Evolutionary conservation across 2,888 invertebrate species (phyloP).

Genomic region (Mythimna impura): DNA sequence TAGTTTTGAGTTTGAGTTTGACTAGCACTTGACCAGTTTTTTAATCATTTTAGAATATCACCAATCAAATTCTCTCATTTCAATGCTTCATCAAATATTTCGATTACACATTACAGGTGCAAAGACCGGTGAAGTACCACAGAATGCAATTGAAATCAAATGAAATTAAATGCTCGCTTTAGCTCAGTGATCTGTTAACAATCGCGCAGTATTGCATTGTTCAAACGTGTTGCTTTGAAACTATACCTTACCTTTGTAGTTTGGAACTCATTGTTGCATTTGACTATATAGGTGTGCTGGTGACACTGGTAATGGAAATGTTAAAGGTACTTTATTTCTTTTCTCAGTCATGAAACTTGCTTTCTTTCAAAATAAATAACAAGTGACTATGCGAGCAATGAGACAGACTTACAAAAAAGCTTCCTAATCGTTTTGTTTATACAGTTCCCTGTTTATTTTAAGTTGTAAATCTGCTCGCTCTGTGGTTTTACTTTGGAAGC

Average conservation of each 20-base stretch:
- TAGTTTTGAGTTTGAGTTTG: background rate
- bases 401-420: background rate
- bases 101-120: background rate
- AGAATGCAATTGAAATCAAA: conserved; percentile 42
- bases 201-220: conserved; percentile 36
- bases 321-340: background rate
- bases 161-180: conserved; percentile 43
- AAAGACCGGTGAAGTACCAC: background rate
- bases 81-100: background rate
- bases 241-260: conserved; percentile 8
- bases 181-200: conserved; percentile 37
- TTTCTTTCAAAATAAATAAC: background rate
- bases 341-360: background rate
- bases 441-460: background rate
- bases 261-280: background rate
- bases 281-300: background rate
- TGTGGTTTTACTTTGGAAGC: background rate
- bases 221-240: conserved; percentile 16
- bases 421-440: no score
- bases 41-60: background rate
- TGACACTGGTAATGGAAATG: background rate
- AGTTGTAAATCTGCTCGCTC: background rate
- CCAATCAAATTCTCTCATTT: background rate
- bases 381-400: background rate
- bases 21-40: background rate